phyloP scores from a whole-genome alignment of 2,797 vertebrate species.

The Furcifer pardalis region DNA sequence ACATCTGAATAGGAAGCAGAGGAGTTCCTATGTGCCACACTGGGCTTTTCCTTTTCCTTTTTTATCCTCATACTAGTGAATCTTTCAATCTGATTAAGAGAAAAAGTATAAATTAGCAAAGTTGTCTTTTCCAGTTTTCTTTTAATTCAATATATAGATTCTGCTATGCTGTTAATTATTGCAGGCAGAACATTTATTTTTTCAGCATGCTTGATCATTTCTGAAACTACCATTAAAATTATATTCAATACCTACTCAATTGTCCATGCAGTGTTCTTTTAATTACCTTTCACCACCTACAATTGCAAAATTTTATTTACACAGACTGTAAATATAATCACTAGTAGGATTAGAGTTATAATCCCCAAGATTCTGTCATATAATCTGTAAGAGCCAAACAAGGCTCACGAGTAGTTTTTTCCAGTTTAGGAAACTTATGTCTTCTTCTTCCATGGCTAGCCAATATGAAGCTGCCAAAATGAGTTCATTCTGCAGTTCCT shows the following conservation, averaged over 20 bases:
- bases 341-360: background rate
- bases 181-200: background rate
- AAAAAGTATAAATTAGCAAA: constrained; percentile 2
- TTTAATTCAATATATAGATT: background rate
- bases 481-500: no score
- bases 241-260: background rate
- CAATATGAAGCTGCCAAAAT: no score
- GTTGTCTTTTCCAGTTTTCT: background rate
- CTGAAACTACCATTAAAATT: background rate
- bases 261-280: background rate
- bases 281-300: background rate
- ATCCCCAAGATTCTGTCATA: background rate
- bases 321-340: background rate
- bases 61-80: constrained; percentile 93
- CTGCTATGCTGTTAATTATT: background rate
- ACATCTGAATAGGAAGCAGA: constrained; percentile 82
- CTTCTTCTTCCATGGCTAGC: no score
- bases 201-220: background rate
- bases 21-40: constrained; percentile 80
- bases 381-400: background rate
- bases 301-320: background rate
- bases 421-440: no score
- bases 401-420: background rate
- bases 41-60: constrained; percentile 89
- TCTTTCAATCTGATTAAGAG: constrained; percentile 84